phyloP scores from a whole-genome alignment of 2,888 invertebrate species.

The Theretra japonica region DNA sequence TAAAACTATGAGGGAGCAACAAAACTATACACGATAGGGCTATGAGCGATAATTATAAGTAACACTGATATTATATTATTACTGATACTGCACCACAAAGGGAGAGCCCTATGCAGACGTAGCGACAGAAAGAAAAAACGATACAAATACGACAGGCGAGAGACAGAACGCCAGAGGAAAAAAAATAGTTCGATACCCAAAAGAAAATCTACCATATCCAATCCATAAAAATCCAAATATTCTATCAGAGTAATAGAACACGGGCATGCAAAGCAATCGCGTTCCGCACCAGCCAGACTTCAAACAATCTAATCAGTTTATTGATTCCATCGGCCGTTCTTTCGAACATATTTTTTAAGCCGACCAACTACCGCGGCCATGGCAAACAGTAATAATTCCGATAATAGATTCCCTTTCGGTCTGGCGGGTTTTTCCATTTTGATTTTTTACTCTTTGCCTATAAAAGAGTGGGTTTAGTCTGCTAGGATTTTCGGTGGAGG shows the following conservation, averaged over 20 bases:
- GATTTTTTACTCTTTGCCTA: slow-evolving; percentile 14
- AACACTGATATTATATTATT: no score
- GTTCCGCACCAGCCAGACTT: slow-evolving; percentile 17
- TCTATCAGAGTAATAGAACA: neutral
- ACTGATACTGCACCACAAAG: no score
- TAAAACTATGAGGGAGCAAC: no score
- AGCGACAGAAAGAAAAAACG: no score
- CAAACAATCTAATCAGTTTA: slow-evolving; percentile 45
- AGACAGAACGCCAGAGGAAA: no score
- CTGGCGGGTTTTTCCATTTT: slow-evolving; percentile 36
- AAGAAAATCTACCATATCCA: no score
- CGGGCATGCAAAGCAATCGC: neutral
- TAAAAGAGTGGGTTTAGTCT: slow-evolving; percentile 1
- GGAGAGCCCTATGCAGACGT: no score
- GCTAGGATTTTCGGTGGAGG: neutral
- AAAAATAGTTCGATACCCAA: no score
- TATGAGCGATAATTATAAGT: no score
- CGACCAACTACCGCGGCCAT: slow-evolving; percentile 26
- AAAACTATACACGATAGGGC: no score
- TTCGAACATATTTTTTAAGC: slow-evolving; percentile 42
- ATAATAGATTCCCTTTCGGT: slow-evolving; percentile 39
- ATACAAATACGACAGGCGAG: no score
- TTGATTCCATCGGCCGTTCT: slow-evolving; percentile 44
- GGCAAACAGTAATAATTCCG: slow-evolving; percentile 33
- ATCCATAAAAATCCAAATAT: neutral